phyloP scores from a whole-genome alignment of 1,140 invertebrate genomes.

The Drosophila miranda region DNA sequence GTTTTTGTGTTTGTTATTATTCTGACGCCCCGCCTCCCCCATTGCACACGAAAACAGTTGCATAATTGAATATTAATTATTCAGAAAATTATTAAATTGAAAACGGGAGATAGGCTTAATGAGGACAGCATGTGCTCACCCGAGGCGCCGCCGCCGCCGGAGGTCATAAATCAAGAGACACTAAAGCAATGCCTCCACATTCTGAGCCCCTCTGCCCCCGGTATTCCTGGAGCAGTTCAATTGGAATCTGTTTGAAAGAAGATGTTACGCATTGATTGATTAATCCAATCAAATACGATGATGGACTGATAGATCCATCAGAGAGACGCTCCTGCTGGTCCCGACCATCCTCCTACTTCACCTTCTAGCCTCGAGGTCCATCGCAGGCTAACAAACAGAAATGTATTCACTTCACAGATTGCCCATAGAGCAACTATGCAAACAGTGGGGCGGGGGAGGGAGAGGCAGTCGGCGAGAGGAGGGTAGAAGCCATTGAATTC shows the following conservation, averaged over 20 bases:
- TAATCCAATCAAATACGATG: constrained; percentile 67
- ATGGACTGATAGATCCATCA: constrained; percentile 28
- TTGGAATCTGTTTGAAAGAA: constrained; percentile 30
- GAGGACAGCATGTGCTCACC: constrained; percentile 25
- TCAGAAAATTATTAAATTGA: constrained; percentile 75
- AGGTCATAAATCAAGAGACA: constrained; percentile 53
- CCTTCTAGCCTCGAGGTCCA: constrained; percentile 6
- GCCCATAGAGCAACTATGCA: constrained; percentile 3
- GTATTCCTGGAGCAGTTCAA: not conserved
- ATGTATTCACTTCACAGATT: constrained; percentile 59
- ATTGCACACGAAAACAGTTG: constrained; percentile 34
- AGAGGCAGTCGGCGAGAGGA: not conserved
- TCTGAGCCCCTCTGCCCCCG: not conserved
- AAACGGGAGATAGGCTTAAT: constrained; percentile 41
- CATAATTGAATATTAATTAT: constrained; percentile 81
- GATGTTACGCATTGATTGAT: constrained; percentile 67
- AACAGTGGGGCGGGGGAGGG: too few relatives aligned
- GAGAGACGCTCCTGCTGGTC: too few relatives aligned
- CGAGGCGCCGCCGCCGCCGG: too few relatives aligned
- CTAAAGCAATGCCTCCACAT: not conserved
- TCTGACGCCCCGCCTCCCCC: too few relatives aligned
- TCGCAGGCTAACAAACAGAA: constrained; percentile 43
- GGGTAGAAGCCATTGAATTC: constrained; percentile 8
- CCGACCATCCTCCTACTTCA: not conserved
- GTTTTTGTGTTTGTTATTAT: constrained; percentile 13